phyloP scores from a whole-genome alignment of 2,797 vertebrate genomes.

The Enteromius fasciolatus region DNA sequence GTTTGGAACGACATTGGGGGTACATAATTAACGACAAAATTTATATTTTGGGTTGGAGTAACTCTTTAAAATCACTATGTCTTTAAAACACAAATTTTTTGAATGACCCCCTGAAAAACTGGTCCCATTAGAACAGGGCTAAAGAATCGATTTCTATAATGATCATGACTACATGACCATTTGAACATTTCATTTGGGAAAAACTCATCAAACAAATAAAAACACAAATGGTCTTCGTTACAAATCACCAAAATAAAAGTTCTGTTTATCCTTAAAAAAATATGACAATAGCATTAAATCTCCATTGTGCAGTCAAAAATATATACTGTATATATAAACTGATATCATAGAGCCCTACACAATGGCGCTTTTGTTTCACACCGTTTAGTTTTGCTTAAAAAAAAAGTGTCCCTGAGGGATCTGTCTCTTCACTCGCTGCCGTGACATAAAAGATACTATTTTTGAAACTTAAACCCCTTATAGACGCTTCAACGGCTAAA shows the following conservation, averaged over 20 bases:
- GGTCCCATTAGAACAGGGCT: no score
- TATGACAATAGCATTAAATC: not conserved
- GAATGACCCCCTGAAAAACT: no score
- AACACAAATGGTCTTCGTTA: not conserved
- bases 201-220: not conserved
- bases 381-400: not conserved
- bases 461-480: not conserved
- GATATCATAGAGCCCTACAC: not conserved
- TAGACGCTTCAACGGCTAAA: not conserved
- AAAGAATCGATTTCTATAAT: no score
- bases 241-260: not conserved
- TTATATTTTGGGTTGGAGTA: no score
- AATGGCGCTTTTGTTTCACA: slow-evolving; percentile 3
- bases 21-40: no score
- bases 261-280: not conserved
- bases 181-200: not conserved
- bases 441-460: slow-evolving; percentile 4
- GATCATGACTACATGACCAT: no score
- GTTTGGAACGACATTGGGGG: no score
- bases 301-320: no score
- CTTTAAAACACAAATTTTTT: not conserved
- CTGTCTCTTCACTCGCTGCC: not conserved
- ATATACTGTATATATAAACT: not conserved
- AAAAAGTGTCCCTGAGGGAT: not conserved
- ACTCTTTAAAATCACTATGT: no score